These are phyloP conservation scores for Otolemur crassicaudatus DNA, from an alignment of 2,797 vertebrate species.

Conservation along the genomic window DNA sequence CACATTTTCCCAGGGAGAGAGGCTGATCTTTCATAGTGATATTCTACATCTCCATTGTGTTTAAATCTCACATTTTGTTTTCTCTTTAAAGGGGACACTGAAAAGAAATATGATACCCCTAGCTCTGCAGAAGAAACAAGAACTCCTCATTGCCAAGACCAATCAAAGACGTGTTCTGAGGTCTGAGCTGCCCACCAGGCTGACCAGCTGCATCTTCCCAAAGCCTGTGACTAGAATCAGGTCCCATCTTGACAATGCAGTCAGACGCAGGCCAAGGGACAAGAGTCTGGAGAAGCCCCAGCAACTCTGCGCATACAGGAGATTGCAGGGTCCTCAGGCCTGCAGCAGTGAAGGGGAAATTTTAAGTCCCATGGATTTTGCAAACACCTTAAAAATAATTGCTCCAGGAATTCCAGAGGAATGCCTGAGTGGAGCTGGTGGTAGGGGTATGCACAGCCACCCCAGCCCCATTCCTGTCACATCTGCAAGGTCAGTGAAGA, in stretches of 20 bases:
- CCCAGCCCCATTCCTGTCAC: rapidly evolving
- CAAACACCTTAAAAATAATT: background rate
- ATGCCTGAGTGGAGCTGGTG: background rate
- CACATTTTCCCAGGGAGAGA: no score
- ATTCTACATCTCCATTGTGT: background rate
- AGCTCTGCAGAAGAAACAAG: background rate
- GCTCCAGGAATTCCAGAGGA: background rate
- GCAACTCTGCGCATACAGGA: background rate
- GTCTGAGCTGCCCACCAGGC: background rate
- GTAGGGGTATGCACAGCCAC: background rate
- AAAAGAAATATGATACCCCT: background rate
- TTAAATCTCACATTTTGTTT: background rate
- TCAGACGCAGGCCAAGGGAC: background rate
- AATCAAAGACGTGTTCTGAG: background rate
- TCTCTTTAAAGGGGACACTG: background rate
- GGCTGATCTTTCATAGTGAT: background rate
- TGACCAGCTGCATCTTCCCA: conserved; percentile 35
- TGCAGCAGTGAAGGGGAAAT: background rate
- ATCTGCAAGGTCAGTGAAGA: background rate
- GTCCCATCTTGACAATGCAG: background rate
- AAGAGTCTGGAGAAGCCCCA: conserved; percentile 25
- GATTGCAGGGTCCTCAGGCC: background rate
- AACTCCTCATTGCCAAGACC: background rate
- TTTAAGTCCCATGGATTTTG: background rate
- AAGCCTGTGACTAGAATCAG: background rate